phyloP scores from a whole-genome alignment of 2,797 vertebrate species.

The Naso thynnoides region DNA sequence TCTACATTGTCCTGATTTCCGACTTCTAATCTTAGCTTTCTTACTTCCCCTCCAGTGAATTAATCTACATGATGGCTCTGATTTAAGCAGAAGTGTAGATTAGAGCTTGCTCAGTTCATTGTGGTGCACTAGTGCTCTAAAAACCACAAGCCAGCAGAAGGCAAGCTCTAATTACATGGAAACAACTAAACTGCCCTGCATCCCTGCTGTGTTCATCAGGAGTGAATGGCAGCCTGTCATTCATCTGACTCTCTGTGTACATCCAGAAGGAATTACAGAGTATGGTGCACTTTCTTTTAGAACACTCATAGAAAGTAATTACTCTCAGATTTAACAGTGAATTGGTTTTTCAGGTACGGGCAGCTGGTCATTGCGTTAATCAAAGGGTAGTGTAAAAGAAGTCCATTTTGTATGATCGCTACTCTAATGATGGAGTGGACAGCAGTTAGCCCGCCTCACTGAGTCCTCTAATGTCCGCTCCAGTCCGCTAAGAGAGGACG shows the following conservation, averaged over 20 bases:
- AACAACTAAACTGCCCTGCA: constrained; percentile 55
- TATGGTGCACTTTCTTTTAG: constrained; percentile 31
- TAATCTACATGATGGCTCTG: constrained; percentile 73
- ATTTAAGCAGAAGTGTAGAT: constrained; percentile 80
- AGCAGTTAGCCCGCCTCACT: constrained; percentile 82
- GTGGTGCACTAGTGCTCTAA: constrained; percentile 53
- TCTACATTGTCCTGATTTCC: constrained; percentile 74
- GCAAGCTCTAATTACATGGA: constrained; percentile 74
- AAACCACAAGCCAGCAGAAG: constrained; percentile 67
- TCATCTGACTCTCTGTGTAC: constrained; percentile 42
- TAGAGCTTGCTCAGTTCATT: constrained; percentile 73
- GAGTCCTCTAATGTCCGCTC: constrained; percentile 83
- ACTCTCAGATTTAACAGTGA: constrained; percentile 52
- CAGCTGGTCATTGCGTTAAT: constrained; percentile 65
- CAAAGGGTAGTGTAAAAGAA: constrained; percentile 40
- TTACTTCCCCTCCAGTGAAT: constrained; percentile 72
- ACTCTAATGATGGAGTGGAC: constrained; percentile 83
- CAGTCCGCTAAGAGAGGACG: constrained; percentile 78
- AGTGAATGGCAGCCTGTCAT: constrained; percentile 48
- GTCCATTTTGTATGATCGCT: constrained; percentile 62
- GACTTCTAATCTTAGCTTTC: constrained; percentile 79
- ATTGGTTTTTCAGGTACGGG: constrained; percentile 49
- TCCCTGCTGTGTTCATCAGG: constrained; percentile 62
- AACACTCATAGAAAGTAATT: constrained; percentile 45
- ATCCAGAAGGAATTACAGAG: constrained; percentile 23